Evolutionary conservation across 2,113 vertebrate genomes (phyloP), one percentile per base, ranked within the genome.

Genomic region (Rhizomys pruinosus): DNA sequence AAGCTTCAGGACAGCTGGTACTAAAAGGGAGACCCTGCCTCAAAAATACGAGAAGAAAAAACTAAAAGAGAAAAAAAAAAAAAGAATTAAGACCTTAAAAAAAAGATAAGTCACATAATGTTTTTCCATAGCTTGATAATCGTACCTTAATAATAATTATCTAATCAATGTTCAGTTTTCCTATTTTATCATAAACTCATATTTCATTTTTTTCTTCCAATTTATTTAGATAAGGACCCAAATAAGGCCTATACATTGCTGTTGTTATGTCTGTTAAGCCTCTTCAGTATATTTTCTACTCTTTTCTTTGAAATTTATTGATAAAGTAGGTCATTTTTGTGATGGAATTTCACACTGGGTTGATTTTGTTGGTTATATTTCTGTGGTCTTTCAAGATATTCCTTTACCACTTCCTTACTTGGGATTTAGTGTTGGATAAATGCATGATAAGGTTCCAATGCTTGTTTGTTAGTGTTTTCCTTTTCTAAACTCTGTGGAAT

Each of bases 101-200:
- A 77, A 73, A 61, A 69, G 22, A 39, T 89, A 71, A 86, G 39
- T 42, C 20, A 32, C 0, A 37, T 68, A 7, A 63, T 15, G 16
- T 86, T 95, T 94, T 64, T 27, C 2, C 20, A 64, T 1, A 42
- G 47, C 79, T 92, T 93, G 84, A 7, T 82, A 82, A 77, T 84
- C 81, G 76, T 91, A 72, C 29, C 61, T 71, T 92, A 92, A 47
- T 94, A 91, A 81, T 82, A 84, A 91, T 68, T 92, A 85, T 55
- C 9, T 79, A 69, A 19, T 88, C 37, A 90, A 44, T 91, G 3
- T 84, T 91, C 25, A 63, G 0, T 64, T 95, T 93, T 76, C 13
- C 3, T 63, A 6, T 93, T 95, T 94, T 84, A 55, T 87, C 29
- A 17, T 76, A 87, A 68, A 52, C 78, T 42, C 80, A 59, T 66